Base-by-base conservation (phyloP, 2,113 vertebrate genomes). In the Pseudorectes ferrugineus region DNA sequence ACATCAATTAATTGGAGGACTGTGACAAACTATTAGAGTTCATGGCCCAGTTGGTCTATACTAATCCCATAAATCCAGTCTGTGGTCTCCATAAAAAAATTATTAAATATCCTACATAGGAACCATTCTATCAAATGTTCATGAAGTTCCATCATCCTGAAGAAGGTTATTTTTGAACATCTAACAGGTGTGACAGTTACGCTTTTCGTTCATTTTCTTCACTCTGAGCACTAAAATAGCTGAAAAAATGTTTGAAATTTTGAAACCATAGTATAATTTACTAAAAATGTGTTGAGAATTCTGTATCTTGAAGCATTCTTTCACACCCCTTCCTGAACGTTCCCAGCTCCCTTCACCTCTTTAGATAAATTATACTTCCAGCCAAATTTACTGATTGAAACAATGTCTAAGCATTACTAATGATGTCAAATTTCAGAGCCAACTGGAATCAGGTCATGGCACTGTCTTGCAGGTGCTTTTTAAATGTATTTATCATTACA, bases 151-250 rank as follows among this genome's bases (percentile, higher is more conserved):
- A 55, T 76, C 54, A 83, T 70, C 54, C 51, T 74, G 55, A 82
- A 36, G 42, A 85, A 92, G 21, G 73, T 40, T 94, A 89, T 89
- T 95, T 92, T 92, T 89, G 38, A 83, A 77, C 54, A 88, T 33
- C 42, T 85, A 93, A 40, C 67, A 91, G 71, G 66, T 79, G 74
- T 84, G 70, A 77, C 61, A 89, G 78, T 75, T 82, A 95, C 0
- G 0, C 29, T 79, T 95, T 68, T 82, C 7, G 7, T 70, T 96
- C n/a, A 31, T 94, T 92, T 97, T 91, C 77, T 79, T 67, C 87
- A 62, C 79, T 78, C 55, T 65, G 54, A 92, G 70, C 42, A 87
- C 58, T 76, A 54, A 93, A 95, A 93, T 87, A 93, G 71, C 49
- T 55, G 29, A 62, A 78, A 84, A 97, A 91, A 38, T 10, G 35